These are phyloP conservation scores for Poecilobothrus nobilitatus DNA, from an alignment of 2,888 invertebrate genomes.

Conservation along the genomic window DNA sequence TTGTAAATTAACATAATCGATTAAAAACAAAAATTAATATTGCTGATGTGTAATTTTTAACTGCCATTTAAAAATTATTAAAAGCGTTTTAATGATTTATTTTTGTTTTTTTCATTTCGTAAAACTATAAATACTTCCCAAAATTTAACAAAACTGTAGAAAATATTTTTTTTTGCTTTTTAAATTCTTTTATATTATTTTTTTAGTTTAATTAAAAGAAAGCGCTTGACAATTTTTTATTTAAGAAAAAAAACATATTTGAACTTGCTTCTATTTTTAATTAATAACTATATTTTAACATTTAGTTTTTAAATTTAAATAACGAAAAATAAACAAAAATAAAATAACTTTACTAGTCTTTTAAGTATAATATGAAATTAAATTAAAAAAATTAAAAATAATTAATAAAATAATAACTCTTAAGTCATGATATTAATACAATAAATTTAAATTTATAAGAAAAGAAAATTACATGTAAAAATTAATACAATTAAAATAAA, in stretches of 20 bases:
- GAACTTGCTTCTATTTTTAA: neutral
- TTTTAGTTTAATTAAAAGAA: neutral
- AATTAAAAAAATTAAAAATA: no score
- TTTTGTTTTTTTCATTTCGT: no score
- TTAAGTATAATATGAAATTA: slow-evolving; percentile 1
- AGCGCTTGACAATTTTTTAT: neutral
- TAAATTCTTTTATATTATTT: no score
- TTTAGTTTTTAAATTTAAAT: neutral
- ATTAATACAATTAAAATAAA: no score
- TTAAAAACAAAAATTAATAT: no score
- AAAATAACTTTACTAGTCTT: slow-evolving; percentile 4
- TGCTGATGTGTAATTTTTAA: no score
- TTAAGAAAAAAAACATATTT: neutral
- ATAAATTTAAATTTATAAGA: neutral
- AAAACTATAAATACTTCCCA: no score
- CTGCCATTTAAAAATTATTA: no score
- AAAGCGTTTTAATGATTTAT: no score
- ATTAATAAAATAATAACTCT: neutral
- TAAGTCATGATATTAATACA: neutral
- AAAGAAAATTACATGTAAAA: neutral
- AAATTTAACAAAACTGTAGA: no score
- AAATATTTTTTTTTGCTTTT: no score
- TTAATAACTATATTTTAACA: neutral
- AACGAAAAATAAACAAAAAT: neutral
- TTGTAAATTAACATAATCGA: no score